These are phyloP conservation scores for Drosophila mayri DNA, from an alignment of 1,140 invertebrate genomes.

Conservation along the genomic window DNA sequence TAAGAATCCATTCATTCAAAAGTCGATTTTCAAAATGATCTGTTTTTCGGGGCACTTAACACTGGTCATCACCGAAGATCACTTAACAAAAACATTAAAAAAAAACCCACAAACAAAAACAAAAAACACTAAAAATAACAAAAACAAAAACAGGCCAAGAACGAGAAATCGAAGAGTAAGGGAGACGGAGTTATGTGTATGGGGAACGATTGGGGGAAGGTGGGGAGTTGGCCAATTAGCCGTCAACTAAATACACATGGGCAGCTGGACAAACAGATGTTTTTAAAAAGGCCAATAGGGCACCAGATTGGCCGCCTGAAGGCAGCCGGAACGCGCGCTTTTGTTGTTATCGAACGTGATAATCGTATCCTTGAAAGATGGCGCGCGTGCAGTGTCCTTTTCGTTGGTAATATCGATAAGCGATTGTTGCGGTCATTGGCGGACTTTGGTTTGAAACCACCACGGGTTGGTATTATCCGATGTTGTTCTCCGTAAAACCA, in stretches of 20 bases:
- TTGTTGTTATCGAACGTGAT: constrained; percentile 11
- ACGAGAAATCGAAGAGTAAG: constrained; percentile 9
- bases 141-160: constrained; percentile 24
- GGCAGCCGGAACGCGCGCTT: constrained; percentile 8
- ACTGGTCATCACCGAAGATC: constrained; percentile 35
- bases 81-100: constrained; percentile 48
- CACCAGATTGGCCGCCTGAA: constrained; percentile 15
- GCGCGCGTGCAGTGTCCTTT: not conserved
- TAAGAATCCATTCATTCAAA: constrained; percentile 4
- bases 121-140: constrained; percentile 34
- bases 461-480: constrained; percentile 2
- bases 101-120: constrained; percentile 16
- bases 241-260: constrained; percentile 46
- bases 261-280: constrained; percentile 69
- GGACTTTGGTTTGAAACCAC: constrained; percentile 13
- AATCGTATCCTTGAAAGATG: constrained; percentile 18
- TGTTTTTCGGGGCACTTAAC: constrained; percentile 16
- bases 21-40: constrained; percentile 14
- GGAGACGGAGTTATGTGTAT: not conserved
- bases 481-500: constrained; percentile 23
- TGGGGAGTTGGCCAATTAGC: constrained; percentile 39
- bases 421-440: constrained; percentile 11
- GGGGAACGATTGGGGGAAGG: not conserved
- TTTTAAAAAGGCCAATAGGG: constrained; percentile 68
- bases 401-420: constrained; percentile 4